These are phyloP conservation scores for Arrhamphus sclerolepis DNA, from an alignment of 2,797 vertebrate species.

Conservation along the genomic window DNA sequence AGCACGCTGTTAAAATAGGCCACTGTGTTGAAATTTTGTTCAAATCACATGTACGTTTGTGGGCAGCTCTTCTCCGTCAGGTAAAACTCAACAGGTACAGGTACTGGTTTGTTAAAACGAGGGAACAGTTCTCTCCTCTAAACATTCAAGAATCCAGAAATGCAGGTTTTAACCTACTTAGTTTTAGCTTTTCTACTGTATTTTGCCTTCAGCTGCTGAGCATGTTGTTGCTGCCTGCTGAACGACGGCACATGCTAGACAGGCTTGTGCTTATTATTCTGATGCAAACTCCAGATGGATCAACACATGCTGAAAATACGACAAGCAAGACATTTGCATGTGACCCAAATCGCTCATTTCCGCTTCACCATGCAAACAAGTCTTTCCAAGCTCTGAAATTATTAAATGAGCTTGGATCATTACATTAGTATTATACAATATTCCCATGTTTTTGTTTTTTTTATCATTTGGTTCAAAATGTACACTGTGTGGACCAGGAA, in stretches of 20 bases:
- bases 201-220: constrained; percentile 59
- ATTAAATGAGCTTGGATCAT: constrained; percentile 18
- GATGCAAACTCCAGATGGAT: constrained; percentile 82
- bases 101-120: neutral
- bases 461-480: too few species aligned
- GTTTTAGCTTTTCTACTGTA: constrained; percentile 18
- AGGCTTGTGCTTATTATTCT: constrained; percentile 79
- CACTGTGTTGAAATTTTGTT: constrained; percentile 25
- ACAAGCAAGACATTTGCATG: constrained; percentile 81
- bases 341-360: constrained; percentile 83
- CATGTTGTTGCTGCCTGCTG: constrained; percentile 70
- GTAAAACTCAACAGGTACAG: constrained; percentile 21
- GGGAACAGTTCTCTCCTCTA: neutral
- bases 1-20: constrained; percentile 35
- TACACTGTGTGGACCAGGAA: too few species aligned
- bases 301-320: constrained; percentile 84
- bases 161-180: constrained; percentile 32
- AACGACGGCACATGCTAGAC: constrained; percentile 71
- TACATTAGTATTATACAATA: too few species aligned
- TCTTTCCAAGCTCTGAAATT: constrained; percentile 47
- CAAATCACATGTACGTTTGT: neutral
- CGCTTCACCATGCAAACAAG: constrained; percentile 70
- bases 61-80: constrained; percentile 11
- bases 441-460: too few species aligned
- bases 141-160: constrained; percentile 1